These are phyloP conservation scores for Apeltes quadracus DNA, from an alignment of 2,113 vertebrate species.

Conservation along the genomic window DNA sequence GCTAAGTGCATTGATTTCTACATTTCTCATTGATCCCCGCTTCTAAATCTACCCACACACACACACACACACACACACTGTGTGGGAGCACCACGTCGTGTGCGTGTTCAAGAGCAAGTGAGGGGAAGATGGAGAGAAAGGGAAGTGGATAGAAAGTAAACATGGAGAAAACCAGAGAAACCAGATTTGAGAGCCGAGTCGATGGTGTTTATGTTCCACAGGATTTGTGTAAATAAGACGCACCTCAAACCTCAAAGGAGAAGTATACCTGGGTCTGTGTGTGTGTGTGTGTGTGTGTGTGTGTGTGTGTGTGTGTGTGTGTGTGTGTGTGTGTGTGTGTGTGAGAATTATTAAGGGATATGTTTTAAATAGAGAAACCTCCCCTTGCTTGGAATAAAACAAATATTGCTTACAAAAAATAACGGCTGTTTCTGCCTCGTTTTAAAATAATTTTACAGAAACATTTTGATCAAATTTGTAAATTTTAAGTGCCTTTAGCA, in stretches of 20 bases:
- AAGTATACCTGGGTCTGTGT: neutral
- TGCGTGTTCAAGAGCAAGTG: neutral
- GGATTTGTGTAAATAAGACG: slow-evolving; percentile 16
- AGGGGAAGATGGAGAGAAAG: slow-evolving; percentile 4
- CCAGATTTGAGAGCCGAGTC: slow-evolving; percentile 30
- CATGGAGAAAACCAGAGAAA: slow-evolving; percentile 26
- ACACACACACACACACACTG: slow-evolving; percentile 45
- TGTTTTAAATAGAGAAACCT: neutral
- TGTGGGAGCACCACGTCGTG: slow-evolving; percentile 42
- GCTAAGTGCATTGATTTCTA: slow-evolving; percentile 98
- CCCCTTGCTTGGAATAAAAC: neutral
- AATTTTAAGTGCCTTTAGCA: neutral
- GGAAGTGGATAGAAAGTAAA: slow-evolving; percentile 21
- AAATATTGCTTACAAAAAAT: neutral
- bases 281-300: neutral
- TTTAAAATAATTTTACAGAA: neutral
- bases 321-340: neutral
- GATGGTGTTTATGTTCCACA: slow-evolving; percentile 27
- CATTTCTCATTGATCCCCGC: slow-evolving; percentile 95
- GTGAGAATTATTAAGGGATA: neutral
- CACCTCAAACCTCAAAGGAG: slow-evolving; percentile 2
- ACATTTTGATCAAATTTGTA: neutral
- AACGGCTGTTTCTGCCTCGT: neutral
- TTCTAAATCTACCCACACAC: slow-evolving; percentile 92
- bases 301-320: neutral